Evolutionary conservation across 2,113 vertebrate genomes (phyloP), one percentile per base, ranked within the genome.

Genomic region (Chroicocephalus ridibundus): DNA sequence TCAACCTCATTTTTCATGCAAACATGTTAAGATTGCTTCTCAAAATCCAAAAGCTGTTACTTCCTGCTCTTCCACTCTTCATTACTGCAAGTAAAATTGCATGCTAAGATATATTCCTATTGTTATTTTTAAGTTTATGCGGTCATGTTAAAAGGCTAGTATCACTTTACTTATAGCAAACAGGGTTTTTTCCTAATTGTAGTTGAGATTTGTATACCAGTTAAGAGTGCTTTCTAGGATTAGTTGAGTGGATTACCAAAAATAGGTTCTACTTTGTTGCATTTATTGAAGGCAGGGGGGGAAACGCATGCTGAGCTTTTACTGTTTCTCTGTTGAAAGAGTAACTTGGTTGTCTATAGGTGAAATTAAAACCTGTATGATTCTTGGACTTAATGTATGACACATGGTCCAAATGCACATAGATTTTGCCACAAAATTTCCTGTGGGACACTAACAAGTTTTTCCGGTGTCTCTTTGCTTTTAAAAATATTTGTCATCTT

Each of bases 331-430:
- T 72, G 11, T 44, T 95, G 71, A 46, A 88, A 54, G 25, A 69
- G 10, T 34, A 61, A 51, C 32, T 80, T 81, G 34, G 3, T 54
- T 93, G 93, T 66, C 76, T 51, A 21, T 40, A 54, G 11, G 17
- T 70, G 18, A 69, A 64, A 27, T 76, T 82, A 40, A 92, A 78
- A 29, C 12, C 29, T 57, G 4, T 86, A 2, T 26, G 22, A 29
- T 66, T 64, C 3, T 3, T 61, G 34, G 36, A 38, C 21, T 13
- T 64, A 14, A 15, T 19, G 9, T 60, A 7, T 71, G 57, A 20
- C 0, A 1, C 1, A 2, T 46, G 21, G 15, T 83, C 17, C n/a
- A 47, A 57, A 34, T 69, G n/a, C 79, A 22, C 5, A 6, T 42
- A 13, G 3, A 3, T 90, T 70, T 44, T 84, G 25, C 51, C 31